A percentile compares a stretch with the other conserved stretches of the same genome.
phyloP scores from a whole-genome alignment of 1,140 invertebrate genomes.

The Anthonomus grandis region DNA sequence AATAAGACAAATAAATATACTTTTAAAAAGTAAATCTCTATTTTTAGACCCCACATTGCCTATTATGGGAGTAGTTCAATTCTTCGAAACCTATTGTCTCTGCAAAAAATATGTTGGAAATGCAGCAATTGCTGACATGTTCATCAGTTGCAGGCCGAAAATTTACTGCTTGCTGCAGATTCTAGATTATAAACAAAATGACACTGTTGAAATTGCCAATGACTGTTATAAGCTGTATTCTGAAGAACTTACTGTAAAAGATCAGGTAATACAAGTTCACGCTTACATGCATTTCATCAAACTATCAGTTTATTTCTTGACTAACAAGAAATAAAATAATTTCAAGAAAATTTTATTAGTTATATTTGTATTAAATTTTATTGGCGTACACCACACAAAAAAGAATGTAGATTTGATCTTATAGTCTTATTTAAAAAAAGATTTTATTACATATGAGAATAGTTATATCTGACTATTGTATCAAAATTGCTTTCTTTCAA shows the following conservation, averaged over 20 bases:
- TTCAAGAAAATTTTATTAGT: too few relatives aligned
- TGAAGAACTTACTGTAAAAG: neutral
- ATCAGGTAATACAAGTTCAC: neutral
- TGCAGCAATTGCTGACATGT: slow-evolving; percentile 33
- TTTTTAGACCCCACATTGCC: slow-evolving; percentile 2
- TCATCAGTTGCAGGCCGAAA: slow-evolving; percentile 38
- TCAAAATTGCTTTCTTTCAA: too few relatives aligned
- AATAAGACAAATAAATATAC: too few relatives aligned
- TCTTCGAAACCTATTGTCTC: slow-evolving; percentile 10
- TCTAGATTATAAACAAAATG: slow-evolving; percentile 23
- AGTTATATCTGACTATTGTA: too few relatives aligned
- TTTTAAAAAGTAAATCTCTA: neutral
- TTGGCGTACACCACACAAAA: too few relatives aligned
- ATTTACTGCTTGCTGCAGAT: slow-evolving; percentile 40
- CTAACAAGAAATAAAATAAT: too few relatives aligned
- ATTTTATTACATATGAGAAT: too few relatives aligned
- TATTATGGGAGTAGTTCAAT: slow-evolving; percentile 15
- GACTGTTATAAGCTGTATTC: slow-evolving; percentile 30
- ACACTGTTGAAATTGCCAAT: slow-evolving; percentile 28
- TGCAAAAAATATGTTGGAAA: slow-evolving; percentile 12
- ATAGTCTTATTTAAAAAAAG: too few relatives aligned
- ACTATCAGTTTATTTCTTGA: too few relatives aligned
- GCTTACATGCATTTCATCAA: neutral
- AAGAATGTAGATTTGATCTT: too few relatives aligned
- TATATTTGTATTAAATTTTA: too few relatives aligned